Percentiles rank a stretch among this genome's conserved stretches.
Evolutionary conservation across 1,140 invertebrate species (phyloP).

Genomic region (Ceratina japonica): DNA sequence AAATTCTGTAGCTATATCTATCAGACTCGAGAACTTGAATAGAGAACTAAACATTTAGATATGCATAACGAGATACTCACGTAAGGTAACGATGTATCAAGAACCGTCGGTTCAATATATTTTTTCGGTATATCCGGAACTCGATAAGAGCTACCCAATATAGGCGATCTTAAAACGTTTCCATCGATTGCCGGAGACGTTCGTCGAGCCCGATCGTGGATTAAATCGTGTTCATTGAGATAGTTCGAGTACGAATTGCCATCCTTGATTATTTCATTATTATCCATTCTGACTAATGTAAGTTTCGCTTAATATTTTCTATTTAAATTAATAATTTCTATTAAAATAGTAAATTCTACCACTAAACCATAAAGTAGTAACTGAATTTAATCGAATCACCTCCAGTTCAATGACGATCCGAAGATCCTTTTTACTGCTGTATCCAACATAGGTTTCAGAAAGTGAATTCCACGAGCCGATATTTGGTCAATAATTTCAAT

Average conservation of each 20-base stretch:
- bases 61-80: slow-evolving; percentile 54
- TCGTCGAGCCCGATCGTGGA: neutral
- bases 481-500: slow-evolving; percentile 57
- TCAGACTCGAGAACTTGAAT: no score
- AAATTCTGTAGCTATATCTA: no score
- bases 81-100: slow-evolving; percentile 67
- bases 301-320: neutral
- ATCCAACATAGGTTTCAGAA: slow-evolving; percentile 6
- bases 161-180: slow-evolving; percentile 44
- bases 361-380: neutral
- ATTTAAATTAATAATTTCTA: neutral
- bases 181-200: slow-evolving; percentile 14
- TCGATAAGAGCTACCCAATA: slow-evolving; percentile 57
- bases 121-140: slow-evolving; percentile 50
- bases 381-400: neutral
- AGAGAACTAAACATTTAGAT: no score
- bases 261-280: neutral
- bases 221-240: neutral
- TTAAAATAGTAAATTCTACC: neutral
- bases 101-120: slow-evolving; percentile 35
- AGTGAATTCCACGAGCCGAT: slow-evolving; percentile 8
- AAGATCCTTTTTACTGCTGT: slow-evolving; percentile 27
- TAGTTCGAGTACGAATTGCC: neutral
- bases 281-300: slow-evolving; percentile 17
- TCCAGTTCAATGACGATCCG: slow-evolving; percentile 27